These are phyloP conservation scores for Hypercompe scribonia DNA, from an alignment of 2,888 invertebrate species.

Conservation along the genomic window DNA sequence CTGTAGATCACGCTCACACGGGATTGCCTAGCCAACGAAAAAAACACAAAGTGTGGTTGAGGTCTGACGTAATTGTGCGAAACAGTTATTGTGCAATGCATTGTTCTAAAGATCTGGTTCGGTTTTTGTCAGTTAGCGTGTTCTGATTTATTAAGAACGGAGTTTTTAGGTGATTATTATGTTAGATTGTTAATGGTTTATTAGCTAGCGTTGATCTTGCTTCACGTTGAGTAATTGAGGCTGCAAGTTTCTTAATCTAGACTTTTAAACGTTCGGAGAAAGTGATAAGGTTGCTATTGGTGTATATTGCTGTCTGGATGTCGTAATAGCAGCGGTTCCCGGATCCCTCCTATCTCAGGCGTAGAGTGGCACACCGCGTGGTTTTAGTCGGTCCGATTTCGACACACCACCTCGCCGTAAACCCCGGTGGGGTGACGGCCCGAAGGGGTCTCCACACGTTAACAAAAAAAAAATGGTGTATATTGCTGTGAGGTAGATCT, in stretches of 20 bases:
- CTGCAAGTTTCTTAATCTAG: slow-evolving; percentile 8
- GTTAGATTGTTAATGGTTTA: slow-evolving; percentile 9
- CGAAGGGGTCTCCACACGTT: no score
- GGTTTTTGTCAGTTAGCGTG: slow-evolving; percentile 43
- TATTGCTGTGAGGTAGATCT: neutral
- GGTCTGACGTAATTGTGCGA: slow-evolving; percentile 53
- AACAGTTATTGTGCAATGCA: slow-evolving; percentile 51
- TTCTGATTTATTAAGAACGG: slow-evolving; percentile 38
- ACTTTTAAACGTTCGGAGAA: slow-evolving; percentile 7
- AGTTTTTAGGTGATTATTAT: slow-evolving; percentile 24
- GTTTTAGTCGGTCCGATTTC: no score
- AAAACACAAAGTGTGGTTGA: slow-evolving; percentile 34
- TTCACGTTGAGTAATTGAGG: slow-evolving; percentile 20
- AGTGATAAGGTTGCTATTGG: neutral
- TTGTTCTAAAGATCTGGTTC: slow-evolving; percentile 54
- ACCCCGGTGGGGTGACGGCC: no score
- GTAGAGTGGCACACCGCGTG: no score
- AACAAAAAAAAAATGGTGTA: no score
- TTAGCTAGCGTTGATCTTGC: slow-evolving; percentile 3
- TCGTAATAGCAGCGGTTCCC: no score
- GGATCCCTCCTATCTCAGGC: no score
- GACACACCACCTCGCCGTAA: no score
- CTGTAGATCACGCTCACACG: slow-evolving; percentile 44
- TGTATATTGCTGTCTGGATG: neutral
- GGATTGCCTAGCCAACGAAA: slow-evolving; percentile 33